Percentiles rank a stretch among this genome's conserved stretches.
Conservation (phyloP, 1,140 invertebrate species). For the Brachionus rotundiformis region DNA sequence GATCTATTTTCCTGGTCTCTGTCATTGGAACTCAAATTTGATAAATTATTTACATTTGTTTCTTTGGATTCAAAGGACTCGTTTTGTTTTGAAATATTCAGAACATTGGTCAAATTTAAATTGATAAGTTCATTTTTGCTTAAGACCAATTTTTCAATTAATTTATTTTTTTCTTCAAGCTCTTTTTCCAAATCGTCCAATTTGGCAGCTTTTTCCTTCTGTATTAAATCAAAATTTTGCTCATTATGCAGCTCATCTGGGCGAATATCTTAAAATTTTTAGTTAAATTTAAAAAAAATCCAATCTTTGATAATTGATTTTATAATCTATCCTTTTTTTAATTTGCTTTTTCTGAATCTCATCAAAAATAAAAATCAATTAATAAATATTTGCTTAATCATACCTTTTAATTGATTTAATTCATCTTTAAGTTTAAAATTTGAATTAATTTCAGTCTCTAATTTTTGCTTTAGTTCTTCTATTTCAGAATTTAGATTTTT, state of each 20-base stretch:
- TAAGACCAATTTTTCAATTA: constrained; percentile 11
- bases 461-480: neutral
- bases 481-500: constrained; percentile 21
- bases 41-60: constrained; percentile 5
- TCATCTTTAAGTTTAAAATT: constrained; percentile 24
- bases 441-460: neutral
- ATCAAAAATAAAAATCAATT: neutral
- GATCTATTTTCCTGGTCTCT: neutral
- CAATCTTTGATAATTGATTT: neutral
- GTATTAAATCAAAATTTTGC: neutral
- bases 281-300: neutral
- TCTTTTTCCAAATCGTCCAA: constrained; percentile 27
- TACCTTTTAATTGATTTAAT: constrained; percentile 15
- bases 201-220: neutral
- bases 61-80: constrained; percentile 1
- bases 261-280: neutral
- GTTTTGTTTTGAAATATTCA: constrained; percentile 27
- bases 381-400: neutral
- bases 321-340: too few species aligned
- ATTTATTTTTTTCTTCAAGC: constrained; percentile 24
- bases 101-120: constrained; percentile 14
- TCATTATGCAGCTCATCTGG: neutral
- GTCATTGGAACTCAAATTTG: neutral
- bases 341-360: too few species aligned
- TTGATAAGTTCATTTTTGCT: constrained; percentile 33